Percentiles rank a stretch among this genome's conserved stretches.
Evolutionary conservation across 2,797 vertebrate species (phyloP).

Genomic region (Phoeniculus purpureus): DNA sequence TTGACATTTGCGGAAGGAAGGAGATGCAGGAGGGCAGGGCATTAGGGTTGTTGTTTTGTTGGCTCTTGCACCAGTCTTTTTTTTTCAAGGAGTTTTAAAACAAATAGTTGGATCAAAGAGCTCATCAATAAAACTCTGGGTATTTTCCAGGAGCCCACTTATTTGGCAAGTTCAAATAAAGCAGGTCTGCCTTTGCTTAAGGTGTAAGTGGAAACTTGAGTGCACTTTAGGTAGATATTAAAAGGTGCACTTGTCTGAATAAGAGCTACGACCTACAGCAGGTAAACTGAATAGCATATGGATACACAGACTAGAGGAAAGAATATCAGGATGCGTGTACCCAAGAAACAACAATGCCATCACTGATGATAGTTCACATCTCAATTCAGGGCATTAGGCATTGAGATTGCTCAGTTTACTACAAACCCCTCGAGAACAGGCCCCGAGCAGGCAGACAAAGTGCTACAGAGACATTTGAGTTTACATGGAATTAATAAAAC

Average conservation of each 20-base stretch:
- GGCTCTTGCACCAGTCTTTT: background rate
- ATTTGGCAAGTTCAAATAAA: background rate
- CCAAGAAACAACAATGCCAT: background rate
- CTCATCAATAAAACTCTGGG: slow-evolving; percentile 32
- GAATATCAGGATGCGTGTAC: background rate
- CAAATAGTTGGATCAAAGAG: slow-evolving; percentile 14
- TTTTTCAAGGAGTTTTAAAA: slow-evolving; percentile 25
- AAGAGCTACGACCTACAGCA: background rate
- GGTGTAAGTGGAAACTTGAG: background rate
- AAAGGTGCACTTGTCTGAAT: background rate
- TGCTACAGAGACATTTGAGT: background rate
- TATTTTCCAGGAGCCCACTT: slow-evolving; percentile 19
- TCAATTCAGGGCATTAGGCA: background rate
- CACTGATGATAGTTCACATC: background rate
- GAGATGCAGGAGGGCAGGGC: background rate
- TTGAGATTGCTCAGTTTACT: background rate
- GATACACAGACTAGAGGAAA: background rate
- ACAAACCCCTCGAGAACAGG: background rate
- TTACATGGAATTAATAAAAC: background rate
- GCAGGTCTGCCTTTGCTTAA: background rate
- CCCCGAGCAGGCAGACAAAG: background rate
- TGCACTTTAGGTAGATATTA: background rate
- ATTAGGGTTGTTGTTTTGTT: background rate
- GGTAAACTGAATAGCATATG: background rate
- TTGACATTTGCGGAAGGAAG: background rate